phyloP scores from a whole-genome alignment of 2,797 vertebrate species.

The Hypotaenidia okinawae region DNA sequence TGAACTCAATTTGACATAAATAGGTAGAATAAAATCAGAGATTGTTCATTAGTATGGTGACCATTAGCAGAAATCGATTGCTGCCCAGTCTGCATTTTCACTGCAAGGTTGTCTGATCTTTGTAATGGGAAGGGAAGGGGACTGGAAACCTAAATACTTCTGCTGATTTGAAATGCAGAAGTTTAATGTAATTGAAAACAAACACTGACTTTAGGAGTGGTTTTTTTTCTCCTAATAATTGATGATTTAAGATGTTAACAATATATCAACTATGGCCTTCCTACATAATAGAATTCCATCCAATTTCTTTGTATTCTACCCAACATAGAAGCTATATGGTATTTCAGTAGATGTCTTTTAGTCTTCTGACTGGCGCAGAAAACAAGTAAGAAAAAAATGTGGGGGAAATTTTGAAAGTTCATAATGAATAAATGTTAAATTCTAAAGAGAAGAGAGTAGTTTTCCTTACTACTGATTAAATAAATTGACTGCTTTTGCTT shows the following conservation, averaged over 20 bases:
- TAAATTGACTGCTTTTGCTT: neutral
- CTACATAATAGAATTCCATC: neutral
- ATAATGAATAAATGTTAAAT: neutral
- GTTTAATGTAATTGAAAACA: neutral
- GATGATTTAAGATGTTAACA: neutral
- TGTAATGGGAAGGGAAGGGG: neutral
- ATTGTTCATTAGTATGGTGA: neutral
- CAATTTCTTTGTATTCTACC: neutral
- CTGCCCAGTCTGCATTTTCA: slow-evolving; percentile 3
- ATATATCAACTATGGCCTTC: neutral
- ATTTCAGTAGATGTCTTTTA: neutral
- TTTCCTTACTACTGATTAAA: neutral
- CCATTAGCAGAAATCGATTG: slow-evolving; percentile 23
- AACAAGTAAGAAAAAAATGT: neutral
- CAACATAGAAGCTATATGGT: neutral
- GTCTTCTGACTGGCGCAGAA: neutral
- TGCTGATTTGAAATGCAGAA: neutral
- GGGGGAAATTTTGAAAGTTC: neutral
- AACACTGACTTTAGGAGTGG: neutral
- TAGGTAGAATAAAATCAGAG: slow-evolving; percentile 11
- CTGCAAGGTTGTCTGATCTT: neutral
- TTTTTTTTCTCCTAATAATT: neutral
- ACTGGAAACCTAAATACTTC: neutral
- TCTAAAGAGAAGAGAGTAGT: neutral
- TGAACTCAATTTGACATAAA: neutral